Conservation (phyloP, 2,113 vertebrate genomes). For the Catagonus wagneri region DNA sequence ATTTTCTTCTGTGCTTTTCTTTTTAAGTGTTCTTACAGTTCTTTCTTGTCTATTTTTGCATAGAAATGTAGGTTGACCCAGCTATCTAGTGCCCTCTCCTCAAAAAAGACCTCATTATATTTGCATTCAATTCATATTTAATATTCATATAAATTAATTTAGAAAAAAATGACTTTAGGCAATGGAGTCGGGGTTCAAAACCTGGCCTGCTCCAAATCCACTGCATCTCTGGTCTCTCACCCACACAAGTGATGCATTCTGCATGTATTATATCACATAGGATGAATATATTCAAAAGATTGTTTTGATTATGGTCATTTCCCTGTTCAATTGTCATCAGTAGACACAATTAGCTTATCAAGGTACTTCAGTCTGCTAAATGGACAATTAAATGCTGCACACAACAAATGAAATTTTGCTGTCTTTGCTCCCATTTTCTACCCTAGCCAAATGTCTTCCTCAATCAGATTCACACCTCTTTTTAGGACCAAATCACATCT, state of each 20-base stretch:
- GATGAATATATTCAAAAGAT: neutral
- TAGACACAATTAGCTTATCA: neutral
- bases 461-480: neutral
- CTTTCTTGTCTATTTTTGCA: neutral
- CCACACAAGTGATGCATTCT: neutral
- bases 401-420: neutral
- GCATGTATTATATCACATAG: neutral
- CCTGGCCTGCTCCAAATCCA: neutral
- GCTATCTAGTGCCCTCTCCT: neutral
- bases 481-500: neutral
- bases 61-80: neutral
- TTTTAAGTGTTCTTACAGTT: neutral
- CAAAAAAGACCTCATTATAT: neutral
- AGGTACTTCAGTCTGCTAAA: neutral
- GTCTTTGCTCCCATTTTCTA: neutral
- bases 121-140: neutral
- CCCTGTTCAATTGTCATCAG: neutral
- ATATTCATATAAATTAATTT: neutral
- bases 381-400: neutral
- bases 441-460: neutral
- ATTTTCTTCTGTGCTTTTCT: neutral
- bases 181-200: neutral
- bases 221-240: neutral
- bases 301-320: neutral
- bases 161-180: neutral